Percentiles rank a stretch among this genome's conserved stretches.
phyloP scores from a whole-genome alignment of 2,113 vertebrate genomes.

The Odobenus rosmarus region DNA sequence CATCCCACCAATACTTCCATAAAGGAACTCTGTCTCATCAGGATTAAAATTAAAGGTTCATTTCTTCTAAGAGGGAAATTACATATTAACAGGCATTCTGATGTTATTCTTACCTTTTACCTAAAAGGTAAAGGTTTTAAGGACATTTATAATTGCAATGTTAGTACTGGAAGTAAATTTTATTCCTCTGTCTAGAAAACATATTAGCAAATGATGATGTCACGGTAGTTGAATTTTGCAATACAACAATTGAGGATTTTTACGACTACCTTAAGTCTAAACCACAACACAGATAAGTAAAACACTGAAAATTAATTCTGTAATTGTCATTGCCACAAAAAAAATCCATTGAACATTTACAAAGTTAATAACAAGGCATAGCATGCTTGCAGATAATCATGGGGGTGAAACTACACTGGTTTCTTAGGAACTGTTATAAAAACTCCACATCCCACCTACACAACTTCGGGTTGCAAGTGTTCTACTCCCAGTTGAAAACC shows the following conservation, averaged over 20 bases:
- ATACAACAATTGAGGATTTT: slow-evolving; percentile 19
- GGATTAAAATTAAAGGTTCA: slow-evolving; percentile 29
- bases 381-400: background rate
- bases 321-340: slow-evolving; percentile 16
- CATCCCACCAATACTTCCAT: background rate
- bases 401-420: background rate
- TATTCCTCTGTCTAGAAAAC: slow-evolving; percentile 25
- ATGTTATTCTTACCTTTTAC: slow-evolving; percentile 52
- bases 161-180: slow-evolving; percentile 20
- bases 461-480: background rate
- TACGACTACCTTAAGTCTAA: background rate
- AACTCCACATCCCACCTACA: slow-evolving; percentile 13
- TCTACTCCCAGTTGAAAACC: background rate
- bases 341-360: slow-evolving; percentile 1
- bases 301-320: slow-evolving; percentile 37
- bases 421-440: slow-evolving; percentile 66
- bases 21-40: background rate
- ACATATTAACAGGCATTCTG: slow-evolving; percentile 45
- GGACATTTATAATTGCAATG: slow-evolving; percentile 15
- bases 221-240: slow-evolving; percentile 33
- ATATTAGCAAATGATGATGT: slow-evolving; percentile 35
- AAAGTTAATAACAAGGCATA: slow-evolving; percentile 24
- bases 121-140: slow-evolving; percentile 46
- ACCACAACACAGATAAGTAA: slow-evolving; percentile 14
- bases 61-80: slow-evolving; percentile 43